Conservation (phyloP, 2,888 invertebrate genomes). For the Leuctra nigra region DNA sequence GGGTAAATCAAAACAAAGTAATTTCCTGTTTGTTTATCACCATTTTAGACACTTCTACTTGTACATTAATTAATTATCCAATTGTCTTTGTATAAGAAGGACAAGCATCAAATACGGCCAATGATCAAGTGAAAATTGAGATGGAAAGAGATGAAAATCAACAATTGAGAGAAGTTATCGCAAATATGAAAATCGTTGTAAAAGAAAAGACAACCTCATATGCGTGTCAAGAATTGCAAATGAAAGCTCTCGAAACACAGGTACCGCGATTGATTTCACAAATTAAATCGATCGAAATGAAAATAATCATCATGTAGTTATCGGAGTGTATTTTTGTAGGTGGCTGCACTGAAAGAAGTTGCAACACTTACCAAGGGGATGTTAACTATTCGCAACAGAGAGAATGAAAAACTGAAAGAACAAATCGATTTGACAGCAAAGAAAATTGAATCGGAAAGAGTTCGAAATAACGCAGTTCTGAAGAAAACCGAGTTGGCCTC, state of each 20-base stretch:
- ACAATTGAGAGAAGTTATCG: slow-evolving; percentile 8
- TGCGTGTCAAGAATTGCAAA: slow-evolving; percentile 72
- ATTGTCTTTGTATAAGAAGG: no score
- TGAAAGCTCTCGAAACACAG: slow-evolving; percentile 53
- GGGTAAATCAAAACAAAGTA: background rate
- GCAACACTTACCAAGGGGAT: slow-evolving; percentile 75
- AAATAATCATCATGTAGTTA: no score
- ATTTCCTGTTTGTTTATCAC: no score
- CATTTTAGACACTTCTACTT: no score
- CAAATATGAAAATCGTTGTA: slow-evolving; percentile 46
- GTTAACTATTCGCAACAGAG: slow-evolving; percentile 68
- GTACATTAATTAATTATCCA: no score
- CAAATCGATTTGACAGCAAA: slow-evolving; percentile 53
- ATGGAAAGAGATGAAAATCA: background rate
- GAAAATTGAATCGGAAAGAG: slow-evolving; percentile 64
- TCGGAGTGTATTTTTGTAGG: no score
- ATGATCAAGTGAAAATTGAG: background rate
- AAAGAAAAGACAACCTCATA: slow-evolving; percentile 71
- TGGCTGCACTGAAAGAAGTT: slow-evolving; percentile 71
- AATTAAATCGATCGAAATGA: background rate
- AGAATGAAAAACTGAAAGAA: slow-evolving; percentile 36
- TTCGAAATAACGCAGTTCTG: slow-evolving; percentile 59
- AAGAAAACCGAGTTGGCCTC: slow-evolving; percentile 65
- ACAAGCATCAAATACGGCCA: no score
- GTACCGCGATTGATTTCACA: slow-evolving; percentile 3